phyloP scores from a whole-genome alignment of 2,113 vertebrate genomes.

The Campylorhamphus procurvoides region DNA sequence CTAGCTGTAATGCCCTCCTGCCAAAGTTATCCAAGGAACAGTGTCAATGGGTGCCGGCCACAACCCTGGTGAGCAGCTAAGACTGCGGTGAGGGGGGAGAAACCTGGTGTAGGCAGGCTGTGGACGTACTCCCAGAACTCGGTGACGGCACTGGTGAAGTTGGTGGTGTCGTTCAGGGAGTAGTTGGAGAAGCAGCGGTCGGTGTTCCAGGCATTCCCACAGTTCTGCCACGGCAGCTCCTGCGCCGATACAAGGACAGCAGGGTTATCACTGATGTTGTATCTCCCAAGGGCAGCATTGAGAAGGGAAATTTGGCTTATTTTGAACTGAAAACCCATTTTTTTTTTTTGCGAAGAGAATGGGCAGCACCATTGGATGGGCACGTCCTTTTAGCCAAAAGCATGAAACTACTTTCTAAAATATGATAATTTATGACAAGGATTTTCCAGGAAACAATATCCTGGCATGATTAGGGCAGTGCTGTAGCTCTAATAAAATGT shows the following conservation, averaged over 20 bases:
- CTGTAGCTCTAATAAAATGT: not conserved
- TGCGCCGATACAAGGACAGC: not conserved
- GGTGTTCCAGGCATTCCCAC: slow-evolving; percentile 88
- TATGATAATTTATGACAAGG: not conserved
- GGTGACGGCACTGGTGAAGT: slow-evolving; percentile 87
- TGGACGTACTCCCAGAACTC: slow-evolving; percentile 92
- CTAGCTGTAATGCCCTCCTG: not conserved
- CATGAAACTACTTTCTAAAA: not conserved
- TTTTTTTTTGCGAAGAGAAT: not conserved
- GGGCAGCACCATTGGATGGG: not conserved
- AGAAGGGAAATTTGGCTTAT: not conserved
- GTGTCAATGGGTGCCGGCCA: accelerated
- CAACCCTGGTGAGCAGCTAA: not conserved
- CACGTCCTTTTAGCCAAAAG: not conserved
- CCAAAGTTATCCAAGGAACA: not conserved
- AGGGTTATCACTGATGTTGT: not conserved
- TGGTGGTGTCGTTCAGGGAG: slow-evolving; percentile 86
- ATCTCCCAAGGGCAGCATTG: accelerated
- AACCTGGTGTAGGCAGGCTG: slow-evolving; percentile 48
- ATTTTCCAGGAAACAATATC: not conserved
- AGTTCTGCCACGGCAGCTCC: slow-evolving; percentile 90
- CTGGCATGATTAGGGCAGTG: not conserved
- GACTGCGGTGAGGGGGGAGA: not conserved
- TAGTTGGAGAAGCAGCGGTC: slow-evolving; percentile 89
- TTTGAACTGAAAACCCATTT: not conserved